Base-by-base conservation (phyloP, 1,140 invertebrate genomes). In the Sipha flava region DNA sequence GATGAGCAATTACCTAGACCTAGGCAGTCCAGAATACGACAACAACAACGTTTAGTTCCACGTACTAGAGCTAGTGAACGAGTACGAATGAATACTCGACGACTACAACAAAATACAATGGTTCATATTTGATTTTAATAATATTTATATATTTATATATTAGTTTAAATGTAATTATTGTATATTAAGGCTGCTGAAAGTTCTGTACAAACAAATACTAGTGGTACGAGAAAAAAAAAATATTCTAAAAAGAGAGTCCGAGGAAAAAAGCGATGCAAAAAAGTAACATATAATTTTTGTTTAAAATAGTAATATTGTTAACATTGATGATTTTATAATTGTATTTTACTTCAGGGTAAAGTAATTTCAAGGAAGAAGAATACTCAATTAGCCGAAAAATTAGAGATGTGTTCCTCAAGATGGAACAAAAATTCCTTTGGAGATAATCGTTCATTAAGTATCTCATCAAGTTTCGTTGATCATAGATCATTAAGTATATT, bases 11-110 rank as follows among this genome's bases (percentile, higher is more conserved):
- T 84, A 82, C 54, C n/a, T 83, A 85, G 18, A 82, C 83, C 0
- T 82, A 85, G 79, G 80, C 84, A 9, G 82, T 85, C 18, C 16
- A 66, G 57, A 64, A 43, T 43, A 72, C 85, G 85, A 23, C 86
- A 88, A 64, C 70, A 52, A 75, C 70, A 49, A 54, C 49, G 73
- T 37, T 85, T 91, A 62, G 83, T 90, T 62, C 88, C 90, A 26
- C 87, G 90, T 5, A 91, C 90, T 14, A 85, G 89, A 29, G 90
- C 91, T 82, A 90, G 88, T 81, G 91, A 92, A 85, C 87, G 91
- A 47, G 73, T 77, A n/a, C 31, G 73, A 59, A 59, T 40, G 34
- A 77, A 77, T 43, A 77, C 73, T 59, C 73, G 29, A 40, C 31
- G 73, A n/a, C 1, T 77, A 18, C 73, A 43, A 77, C 73, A 37